Percentiles rank a stretch among this genome's conserved stretches.
These are phyloP conservation scores for Lasioglossum zephyrum DNA, from an alignment of 2,888 invertebrate genomes.

Conservation along the genomic window DNA sequence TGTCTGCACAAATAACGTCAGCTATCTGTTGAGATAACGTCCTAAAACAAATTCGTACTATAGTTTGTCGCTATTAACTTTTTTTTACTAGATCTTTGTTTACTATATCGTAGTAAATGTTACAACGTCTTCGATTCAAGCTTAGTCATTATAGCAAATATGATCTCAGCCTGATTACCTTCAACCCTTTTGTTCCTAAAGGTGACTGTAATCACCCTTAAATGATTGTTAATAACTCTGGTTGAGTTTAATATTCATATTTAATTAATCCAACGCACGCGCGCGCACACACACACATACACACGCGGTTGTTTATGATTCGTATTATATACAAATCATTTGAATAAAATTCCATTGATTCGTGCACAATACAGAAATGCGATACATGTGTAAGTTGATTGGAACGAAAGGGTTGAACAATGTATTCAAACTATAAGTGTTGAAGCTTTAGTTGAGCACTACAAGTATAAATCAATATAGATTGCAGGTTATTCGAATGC, in stretches of 20 bases:
- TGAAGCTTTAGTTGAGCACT: conserved; percentile 50
- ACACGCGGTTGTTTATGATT: not conserved
- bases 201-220: not conserved
- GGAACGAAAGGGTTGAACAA: conserved; percentile 3
- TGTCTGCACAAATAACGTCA: conserved; percentile 44
- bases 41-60: conserved; percentile 3
- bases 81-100: conserved; percentile 27
- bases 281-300: too few species aligned
- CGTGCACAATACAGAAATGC: not conserved
- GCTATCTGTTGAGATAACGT: conserved; percentile 20
- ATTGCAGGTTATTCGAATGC: conserved; percentile 36
- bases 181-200: conserved; percentile 7
- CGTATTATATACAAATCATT: not conserved
- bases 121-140: conserved; percentile 43
- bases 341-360: not conserved
- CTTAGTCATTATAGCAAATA: conserved; percentile 40
- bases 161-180: conserved; percentile 44
- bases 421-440: conserved; percentile 16
- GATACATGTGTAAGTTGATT: not conserved
- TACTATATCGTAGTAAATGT: conserved; percentile 3
- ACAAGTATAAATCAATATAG: conserved; percentile 54
- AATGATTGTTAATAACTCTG: not conserved
- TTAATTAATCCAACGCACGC: not conserved
- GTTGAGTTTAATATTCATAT: not conserved
- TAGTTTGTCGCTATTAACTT: conserved; percentile 12